A percentile compares a stretch with the other conserved stretches of the same genome.
These are phyloP conservation scores for Pagetopsis macropterus DNA, from an alignment of 2,797 vertebrate species.

Conservation along the genomic window DNA sequence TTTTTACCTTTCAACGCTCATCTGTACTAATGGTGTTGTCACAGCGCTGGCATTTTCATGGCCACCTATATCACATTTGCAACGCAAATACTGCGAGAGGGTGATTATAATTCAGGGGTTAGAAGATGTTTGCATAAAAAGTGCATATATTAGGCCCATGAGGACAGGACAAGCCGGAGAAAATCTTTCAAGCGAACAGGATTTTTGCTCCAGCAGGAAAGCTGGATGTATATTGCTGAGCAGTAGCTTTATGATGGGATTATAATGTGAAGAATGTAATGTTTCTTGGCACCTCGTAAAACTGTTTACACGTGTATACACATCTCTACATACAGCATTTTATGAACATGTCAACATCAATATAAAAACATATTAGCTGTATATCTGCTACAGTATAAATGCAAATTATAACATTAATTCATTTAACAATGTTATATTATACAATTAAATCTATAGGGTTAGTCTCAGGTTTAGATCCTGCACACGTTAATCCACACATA, in stretches of 20 bases:
- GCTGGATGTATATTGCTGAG: constrained; percentile 30
- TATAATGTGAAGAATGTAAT: constrained; percentile 18
- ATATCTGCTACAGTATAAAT: neutral
- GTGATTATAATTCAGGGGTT: constrained; percentile 55
- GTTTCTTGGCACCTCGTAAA: neutral
- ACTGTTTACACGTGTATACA: neutral
- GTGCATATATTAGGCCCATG: constrained; percentile 22
- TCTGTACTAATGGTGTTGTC: constrained; percentile 75
- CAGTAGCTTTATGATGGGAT: constrained; percentile 22
- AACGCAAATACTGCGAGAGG: constrained; percentile 58
- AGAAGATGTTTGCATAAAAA: constrained; percentile 48
- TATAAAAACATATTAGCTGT: neutral
- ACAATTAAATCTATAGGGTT: neutral
- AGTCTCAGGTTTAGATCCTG: neutral
- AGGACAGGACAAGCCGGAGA: constrained; percentile 16
- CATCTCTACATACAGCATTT: neutral
- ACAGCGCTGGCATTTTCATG: constrained; percentile 60
- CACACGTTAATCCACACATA: neutral
- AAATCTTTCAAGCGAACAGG: constrained; percentile 39
- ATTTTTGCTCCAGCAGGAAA: constrained; percentile 33
- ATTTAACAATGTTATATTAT: neutral
- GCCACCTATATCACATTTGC: constrained; percentile 52
- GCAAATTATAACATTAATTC: neutral
- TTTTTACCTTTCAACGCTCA: constrained; percentile 68
- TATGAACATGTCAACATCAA: neutral